Evolutionary conservation across 2,888 invertebrate species (phyloP), one percentile per base, ranked within the genome.

Genomic region (Sinohyriopsis cumingii): DNA sequence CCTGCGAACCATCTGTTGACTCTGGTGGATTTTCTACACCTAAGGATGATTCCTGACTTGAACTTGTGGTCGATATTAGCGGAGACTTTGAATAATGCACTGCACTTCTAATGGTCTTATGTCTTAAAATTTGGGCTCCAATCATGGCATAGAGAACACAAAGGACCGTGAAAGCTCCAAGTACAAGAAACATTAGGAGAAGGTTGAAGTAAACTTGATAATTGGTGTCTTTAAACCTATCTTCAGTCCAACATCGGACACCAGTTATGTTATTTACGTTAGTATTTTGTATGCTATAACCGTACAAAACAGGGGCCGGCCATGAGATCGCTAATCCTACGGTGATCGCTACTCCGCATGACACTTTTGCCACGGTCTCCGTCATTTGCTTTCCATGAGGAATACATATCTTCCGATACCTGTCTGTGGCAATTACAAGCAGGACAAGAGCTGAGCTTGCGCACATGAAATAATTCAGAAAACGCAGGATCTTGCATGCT

Each of bases 371-470:
- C 33, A 73, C 63, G 9, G 63, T 60, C 3, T 71, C 64, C 2
- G 76, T 63, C 56, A 84, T 76, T 67, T 84, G 84, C 25, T 67
- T 66, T n/a, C 77, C 75, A 9, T 82, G 70, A 7, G 84, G 84
- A 19, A 72, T 71, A 63, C 85, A 82, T 25, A 86, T 77, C 59
- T 83, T 84, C 59, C 78, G 65, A 70, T 79, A 86, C 12, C 85
- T 77, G 53, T 78, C 78, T 19, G 72, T 65, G 5, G 78, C 76
- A 18, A 78, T 76, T 4, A 76, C 69, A 15, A 73, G 33, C 24
- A 78, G 63, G 1, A 67, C 70, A 6, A 73, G 60, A 5, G 68
- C 73, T 4, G 78, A 78, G 1, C 73, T 62, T 4, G 65, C n/a
- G 53, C 72, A 65, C 53, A 71, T 72, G 55, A 73, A 76, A 56